These are phyloP conservation scores for Zosterops borbonicus DNA, from an alignment of 2,113 vertebrate species.

Conservation along the genomic window DNA sequence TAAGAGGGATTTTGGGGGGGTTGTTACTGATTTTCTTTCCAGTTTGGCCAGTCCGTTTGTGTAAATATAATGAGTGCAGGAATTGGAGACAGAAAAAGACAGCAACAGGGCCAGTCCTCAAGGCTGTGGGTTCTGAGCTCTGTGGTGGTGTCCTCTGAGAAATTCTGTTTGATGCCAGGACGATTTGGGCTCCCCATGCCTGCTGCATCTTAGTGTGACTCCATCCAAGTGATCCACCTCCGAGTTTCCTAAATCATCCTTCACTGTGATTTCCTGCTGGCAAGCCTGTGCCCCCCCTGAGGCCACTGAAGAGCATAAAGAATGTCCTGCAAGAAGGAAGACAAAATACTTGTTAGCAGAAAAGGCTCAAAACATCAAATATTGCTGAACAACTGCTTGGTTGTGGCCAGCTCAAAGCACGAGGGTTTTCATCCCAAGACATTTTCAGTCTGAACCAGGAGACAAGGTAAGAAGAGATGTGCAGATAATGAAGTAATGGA, in stretches of 20 bases:
- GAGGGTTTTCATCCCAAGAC: background rate
- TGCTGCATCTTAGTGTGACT: background rate
- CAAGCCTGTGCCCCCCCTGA: background rate
- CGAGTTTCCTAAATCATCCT: background rate
- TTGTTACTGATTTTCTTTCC: background rate
- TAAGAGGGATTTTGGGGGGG: rapidly evolving
- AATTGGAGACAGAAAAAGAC: background rate
- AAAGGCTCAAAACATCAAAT: background rate
- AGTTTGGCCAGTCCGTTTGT: background rate
- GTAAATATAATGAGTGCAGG: background rate
- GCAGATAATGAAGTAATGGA: background rate
- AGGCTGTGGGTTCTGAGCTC: background rate
- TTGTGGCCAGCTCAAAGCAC: background rate
- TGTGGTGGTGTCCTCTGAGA: background rate
- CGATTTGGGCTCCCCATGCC: background rate
- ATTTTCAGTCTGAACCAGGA: background rate
- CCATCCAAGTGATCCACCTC: background rate
- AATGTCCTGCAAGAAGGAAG: background rate
- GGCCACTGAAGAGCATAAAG: background rate
- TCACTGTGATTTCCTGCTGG: background rate
- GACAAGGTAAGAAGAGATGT: background rate
- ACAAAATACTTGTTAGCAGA: background rate
- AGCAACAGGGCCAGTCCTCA: background rate
- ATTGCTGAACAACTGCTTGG: background rate
- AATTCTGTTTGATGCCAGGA: background rate